Conservation (phyloP, 1,140 invertebrate species). For the Oncopeltus fasciatus region DNA sequence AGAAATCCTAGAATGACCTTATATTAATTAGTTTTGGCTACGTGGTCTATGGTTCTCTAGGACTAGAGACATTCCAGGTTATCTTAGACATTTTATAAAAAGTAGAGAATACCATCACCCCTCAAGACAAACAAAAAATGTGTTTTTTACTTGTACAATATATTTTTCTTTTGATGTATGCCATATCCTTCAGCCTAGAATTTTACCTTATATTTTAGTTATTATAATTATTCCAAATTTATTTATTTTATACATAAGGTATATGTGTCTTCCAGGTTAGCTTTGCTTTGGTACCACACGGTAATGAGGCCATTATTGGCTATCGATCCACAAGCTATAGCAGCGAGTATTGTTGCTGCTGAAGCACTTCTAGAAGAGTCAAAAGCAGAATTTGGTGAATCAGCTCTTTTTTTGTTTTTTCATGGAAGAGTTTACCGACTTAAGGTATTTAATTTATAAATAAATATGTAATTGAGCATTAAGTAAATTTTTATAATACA, state of each 20-base stretch:
- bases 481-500: no score
- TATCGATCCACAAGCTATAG: conserved; percentile 44
- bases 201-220: not conserved
- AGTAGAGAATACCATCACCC: no score
- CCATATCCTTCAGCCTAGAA: not conserved
- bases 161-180: not conserved
- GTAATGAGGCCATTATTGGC: conserved; percentile 57
- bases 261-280: conserved; percentile 34
- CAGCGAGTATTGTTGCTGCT: conserved; percentile 43
- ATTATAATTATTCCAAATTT: no score
- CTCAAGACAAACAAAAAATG: no score
- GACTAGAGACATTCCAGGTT: no score
- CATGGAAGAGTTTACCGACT: conserved; percentile 46
- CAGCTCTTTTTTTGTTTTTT: conserved; percentile 57
- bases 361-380: conserved; percentile 42
- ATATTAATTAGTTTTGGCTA: no score
- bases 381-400: conserved; percentile 42
- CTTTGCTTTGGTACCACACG: conserved; percentile 59
- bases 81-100: no score
- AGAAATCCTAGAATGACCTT: no score
- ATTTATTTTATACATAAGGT: not conserved
- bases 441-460: no score
- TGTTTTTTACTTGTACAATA: no score
- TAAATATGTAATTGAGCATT: no score
- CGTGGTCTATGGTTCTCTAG: no score